phyloP scores from a whole-genome alignment of 2,888 invertebrate genomes.

The Colostygia pectinataria region DNA sequence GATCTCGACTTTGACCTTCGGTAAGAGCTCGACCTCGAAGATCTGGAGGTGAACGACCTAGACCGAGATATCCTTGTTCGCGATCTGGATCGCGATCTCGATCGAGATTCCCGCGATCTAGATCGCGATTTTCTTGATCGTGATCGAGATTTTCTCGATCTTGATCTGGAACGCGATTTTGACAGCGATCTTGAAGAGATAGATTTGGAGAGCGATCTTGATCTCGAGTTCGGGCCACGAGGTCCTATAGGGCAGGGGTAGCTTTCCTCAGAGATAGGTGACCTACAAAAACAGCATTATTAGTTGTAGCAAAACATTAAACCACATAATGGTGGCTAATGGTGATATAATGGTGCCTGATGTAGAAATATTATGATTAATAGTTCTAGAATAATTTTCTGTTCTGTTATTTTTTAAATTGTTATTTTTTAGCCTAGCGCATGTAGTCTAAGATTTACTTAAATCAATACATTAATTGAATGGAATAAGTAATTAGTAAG shows the following conservation, averaged over 20 bases:
- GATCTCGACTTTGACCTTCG: conserved; percentile 58
- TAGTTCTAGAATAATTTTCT: too few relatives aligned
- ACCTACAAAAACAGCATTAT: too few relatives aligned
- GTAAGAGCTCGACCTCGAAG: conserved; percentile 59
- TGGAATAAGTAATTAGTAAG: too few relatives aligned
- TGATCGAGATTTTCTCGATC: conserved; percentile 44
- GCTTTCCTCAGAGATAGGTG: conserved; percentile 43
- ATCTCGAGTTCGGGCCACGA: conserved; percentile 51
- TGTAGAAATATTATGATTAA: too few relatives aligned
- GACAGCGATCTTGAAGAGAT: conserved; percentile 35
- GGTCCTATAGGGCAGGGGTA: conserved; percentile 60
- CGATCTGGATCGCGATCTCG: conserved; percentile 51
- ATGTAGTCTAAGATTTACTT: too few relatives aligned
- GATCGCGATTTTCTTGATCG: conserved; percentile 42
- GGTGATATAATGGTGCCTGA: too few relatives aligned
- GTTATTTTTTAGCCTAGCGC: too few relatives aligned
- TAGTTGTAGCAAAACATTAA: too few relatives aligned
- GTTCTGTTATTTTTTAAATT: too few relatives aligned
- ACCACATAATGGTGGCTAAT: too few relatives aligned
- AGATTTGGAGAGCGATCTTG: conserved; percentile 37
- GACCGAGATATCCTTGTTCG: too few relatives aligned
- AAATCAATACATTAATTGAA: too few relatives aligned
- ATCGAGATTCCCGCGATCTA: conserved; percentile 35
- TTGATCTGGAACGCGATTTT: conserved; percentile 46
- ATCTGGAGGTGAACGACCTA: conserved; percentile 48